A percentile compares a stretch with the other conserved stretches of the same genome.
Conservation (phyloP, 64 coral and sea anemone genomes). For the Catalaphyllia jardinei region DNA sequence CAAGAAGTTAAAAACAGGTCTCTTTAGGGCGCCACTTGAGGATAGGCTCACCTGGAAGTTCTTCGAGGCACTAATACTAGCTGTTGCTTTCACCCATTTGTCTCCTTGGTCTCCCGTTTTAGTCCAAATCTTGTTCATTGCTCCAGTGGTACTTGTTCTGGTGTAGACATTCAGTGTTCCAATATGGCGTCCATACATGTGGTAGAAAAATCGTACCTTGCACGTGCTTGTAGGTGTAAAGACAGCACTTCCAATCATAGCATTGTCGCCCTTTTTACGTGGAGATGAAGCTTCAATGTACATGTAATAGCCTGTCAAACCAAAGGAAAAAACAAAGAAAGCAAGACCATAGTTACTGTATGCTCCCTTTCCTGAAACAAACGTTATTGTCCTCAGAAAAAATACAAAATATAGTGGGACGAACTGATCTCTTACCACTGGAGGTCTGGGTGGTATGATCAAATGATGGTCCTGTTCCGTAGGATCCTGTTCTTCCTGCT, state of each 20-base stretch:
- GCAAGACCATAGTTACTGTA: not conserved
- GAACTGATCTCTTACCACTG: constrained; percentile 48
- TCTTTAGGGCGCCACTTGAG: too few species aligned
- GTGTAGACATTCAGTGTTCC: constrained; percentile 92
- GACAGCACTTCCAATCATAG: constrained; percentile 37
- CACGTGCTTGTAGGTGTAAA: constrained; percentile 44
- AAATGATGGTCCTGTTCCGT: constrained; percentile 76
- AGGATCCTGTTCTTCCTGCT: constrained; percentile 73
- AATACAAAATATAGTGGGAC: not conserved
- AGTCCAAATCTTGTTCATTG: constrained; percentile 64
- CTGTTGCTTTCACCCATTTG: constrained; percentile 69
- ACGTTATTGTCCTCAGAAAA: too few species aligned
- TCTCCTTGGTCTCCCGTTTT: constrained; percentile 81
- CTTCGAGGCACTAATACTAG: constrained; percentile 29
- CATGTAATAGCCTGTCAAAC: constrained; percentile 92
- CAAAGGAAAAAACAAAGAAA: not conserved
- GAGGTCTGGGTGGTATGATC: constrained; percentile 79
- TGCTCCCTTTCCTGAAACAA: not conserved
- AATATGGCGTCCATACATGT: constrained; percentile 82
- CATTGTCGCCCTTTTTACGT: constrained; percentile 67
- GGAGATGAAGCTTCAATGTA: constrained; percentile 93
- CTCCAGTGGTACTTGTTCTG: constrained; percentile 56
- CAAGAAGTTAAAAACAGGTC: too few species aligned
- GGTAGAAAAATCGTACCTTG: constrained; percentile 53
- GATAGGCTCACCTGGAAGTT: constrained; percentile 81